phyloP scores from a whole-genome alignment of 2,888 invertebrate genomes.

The Boloria euphrosyne region DNA sequence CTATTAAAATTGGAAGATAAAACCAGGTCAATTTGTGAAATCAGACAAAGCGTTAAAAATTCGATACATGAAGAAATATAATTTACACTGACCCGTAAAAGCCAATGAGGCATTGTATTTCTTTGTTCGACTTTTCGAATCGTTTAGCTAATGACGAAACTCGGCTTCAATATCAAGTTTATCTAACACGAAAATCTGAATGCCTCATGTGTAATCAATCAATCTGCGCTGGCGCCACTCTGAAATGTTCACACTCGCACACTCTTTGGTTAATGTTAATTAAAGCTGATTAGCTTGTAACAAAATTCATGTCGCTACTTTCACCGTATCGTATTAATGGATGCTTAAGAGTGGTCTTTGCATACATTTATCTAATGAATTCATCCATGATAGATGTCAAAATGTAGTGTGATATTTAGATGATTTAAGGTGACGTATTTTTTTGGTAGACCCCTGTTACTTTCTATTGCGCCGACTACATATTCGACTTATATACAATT shows the following conservation, averaged over 20 bases:
- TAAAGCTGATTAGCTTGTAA: conserved; percentile 41
- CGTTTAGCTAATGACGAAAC: conserved; percentile 34
- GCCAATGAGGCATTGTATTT: conserved; percentile 6
- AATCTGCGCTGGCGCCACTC: conserved; percentile 40
- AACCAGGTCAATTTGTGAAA: conserved; percentile 14
- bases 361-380: conserved; percentile 13
- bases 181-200: conserved; percentile 35
- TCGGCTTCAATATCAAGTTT: conserved; percentile 30
- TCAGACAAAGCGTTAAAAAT: conserved; percentile 16
- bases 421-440: no score
- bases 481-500: no score
- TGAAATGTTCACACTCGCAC: conserved; percentile 35
- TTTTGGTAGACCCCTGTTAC: no score
- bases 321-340: conserved; percentile 25
- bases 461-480: no score
- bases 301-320: conserved; percentile 34
- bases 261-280: conserved; percentile 39
- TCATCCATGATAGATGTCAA: background rate
- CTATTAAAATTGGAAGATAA: background rate
- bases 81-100: conserved; percentile 10
- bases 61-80: conserved; percentile 13
- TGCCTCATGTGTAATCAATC: conserved; percentile 39
- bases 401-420: background rate
- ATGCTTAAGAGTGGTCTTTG: conserved; percentile 22
- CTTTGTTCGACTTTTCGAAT: conserved; percentile 6